Base-by-base conservation (phyloP, 2,113 vertebrate genomes). In the Cyprinodon brontotheroides region DNA sequence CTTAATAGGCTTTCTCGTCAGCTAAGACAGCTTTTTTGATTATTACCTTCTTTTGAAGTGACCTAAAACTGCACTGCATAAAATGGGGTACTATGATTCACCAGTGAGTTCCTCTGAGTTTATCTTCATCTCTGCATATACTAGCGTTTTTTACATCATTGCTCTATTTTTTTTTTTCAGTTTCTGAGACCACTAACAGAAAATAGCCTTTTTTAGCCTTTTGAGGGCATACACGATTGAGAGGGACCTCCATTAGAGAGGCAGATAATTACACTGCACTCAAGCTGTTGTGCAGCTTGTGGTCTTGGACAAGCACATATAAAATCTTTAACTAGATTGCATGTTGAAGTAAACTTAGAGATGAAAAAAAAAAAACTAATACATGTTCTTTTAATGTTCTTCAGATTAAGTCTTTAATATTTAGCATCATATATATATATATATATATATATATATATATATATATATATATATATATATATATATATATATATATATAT, bases 191-290 rank as follows among this genome's bases (percentile, higher is more conserved):
- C 77, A 79, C 70, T 59, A 72, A 84, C 47, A 66, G 88, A 86
- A 89, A 89, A 90, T 73, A 77, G 77, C 68, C 81, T 80, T 83
- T 81, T 81, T 68, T 73, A 78, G 79, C 66, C 83, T 82, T 87
- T 76, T 76, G 72, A 81, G 77, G 79, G 81, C 61, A 66, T 65
- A 78, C 37, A 12, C 36, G 63, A 43, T 43, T 82, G 77, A 86
- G 77, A 84, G 72, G 17, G 81, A 71, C 86, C 81, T 71, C 74
- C 82, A 87, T 88, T 85, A 83, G 83, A 75, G 86, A 70, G 70
- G 64, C 13, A 80, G 81, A 81, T 88, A 88, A 89, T 87, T 86
- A 67, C 72, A 78, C 74, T 81, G 84, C 87, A 86, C 87, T 90
- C 79, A 43, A 66, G 78, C 78, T 81, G 77, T 85, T 84, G 59